Evolutionary conservation across 2,797 vertebrate genomes (phyloP).

Genomic region (Mionectes olivaceus): DNA sequence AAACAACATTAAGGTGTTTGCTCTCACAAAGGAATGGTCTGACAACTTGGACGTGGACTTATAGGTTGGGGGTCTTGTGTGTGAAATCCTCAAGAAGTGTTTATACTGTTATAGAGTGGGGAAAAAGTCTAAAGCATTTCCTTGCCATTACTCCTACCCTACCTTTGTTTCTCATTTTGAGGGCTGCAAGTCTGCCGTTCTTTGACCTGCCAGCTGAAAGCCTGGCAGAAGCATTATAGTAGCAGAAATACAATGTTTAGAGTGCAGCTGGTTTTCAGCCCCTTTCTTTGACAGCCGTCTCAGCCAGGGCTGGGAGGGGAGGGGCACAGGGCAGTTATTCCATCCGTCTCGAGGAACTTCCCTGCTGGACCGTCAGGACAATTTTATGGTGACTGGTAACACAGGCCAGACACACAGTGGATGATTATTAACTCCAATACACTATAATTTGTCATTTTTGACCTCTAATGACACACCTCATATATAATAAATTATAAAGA

Average conservation of each 20-base stretch:
- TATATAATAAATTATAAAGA: not conserved
- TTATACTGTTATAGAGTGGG: not conserved
- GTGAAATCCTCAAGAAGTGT: not conserved
- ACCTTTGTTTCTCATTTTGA: not conserved
- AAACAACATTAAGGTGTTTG: not conserved
- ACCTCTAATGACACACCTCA: not conserved
- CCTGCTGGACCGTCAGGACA: not conserved
- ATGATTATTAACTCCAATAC: not conserved
- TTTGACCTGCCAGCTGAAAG: not conserved
- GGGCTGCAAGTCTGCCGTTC: not conserved
- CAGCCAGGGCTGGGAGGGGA: not conserved
- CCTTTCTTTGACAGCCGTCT: not conserved
- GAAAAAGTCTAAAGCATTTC: not conserved
- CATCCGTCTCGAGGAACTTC: not conserved
- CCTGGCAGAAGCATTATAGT: not conserved
- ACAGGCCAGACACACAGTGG: not conserved
- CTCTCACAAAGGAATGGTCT: not conserved
- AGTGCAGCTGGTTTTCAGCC: conserved; percentile 7
- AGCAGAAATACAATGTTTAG: conserved; percentile 16
- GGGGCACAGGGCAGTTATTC: not conserved
- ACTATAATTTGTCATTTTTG: not conserved
- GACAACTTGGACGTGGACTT: not conserved
- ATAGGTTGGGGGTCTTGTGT: not conserved
- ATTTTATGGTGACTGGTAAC: not conserved
- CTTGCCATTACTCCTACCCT: not conserved